Evolutionary conservation across 1,140 invertebrate species (phyloP).

Genomic region (Aricia agestis): DNA sequence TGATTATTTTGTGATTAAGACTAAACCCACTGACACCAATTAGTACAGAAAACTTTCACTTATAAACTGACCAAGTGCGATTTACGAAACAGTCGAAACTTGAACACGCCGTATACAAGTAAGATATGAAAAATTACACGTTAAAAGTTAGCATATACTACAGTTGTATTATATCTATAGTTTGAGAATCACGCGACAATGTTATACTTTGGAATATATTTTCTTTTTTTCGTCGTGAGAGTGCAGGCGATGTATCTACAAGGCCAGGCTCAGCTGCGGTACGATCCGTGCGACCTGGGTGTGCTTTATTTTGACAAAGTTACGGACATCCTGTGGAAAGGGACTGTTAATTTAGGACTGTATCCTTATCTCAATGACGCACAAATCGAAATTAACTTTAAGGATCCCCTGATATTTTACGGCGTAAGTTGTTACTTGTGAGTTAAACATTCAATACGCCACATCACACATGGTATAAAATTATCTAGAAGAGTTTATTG

Average conservation of each 20-base stretch:
- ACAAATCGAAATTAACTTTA: conserved; percentile 48
- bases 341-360: conserved; percentile 45
- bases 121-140: conserved; percentile 2
- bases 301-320: conserved; percentile 57
- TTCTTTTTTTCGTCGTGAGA: conserved; percentile 32
- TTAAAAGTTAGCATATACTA: background rate
- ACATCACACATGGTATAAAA: too few relatives aligned
- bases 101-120: background rate
- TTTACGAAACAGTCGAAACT: conserved; percentile 10
- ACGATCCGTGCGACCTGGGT: conserved; percentile 57
- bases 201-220: conserved; percentile 22
- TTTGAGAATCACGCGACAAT: conserved; percentile 7
- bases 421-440: conserved; percentile 39
- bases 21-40: conserved; percentile 29
- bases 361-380: conserved; percentile 39
- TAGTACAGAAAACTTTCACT: conserved; percentile 49
- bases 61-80: conserved; percentile 36
- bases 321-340: conserved; percentile 45
- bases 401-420: conserved; percentile 43
- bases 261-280: conserved; percentile 49
- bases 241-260: conserved; percentile 48
- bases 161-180: background rate
- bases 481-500: too few relatives aligned
- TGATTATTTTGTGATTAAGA: conserved; percentile 26
- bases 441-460: too few relatives aligned